These are phyloP conservation scores for Ctenomys sociabilis DNA, from an alignment of 2,113 vertebrate species.

Conservation along the genomic window DNA sequence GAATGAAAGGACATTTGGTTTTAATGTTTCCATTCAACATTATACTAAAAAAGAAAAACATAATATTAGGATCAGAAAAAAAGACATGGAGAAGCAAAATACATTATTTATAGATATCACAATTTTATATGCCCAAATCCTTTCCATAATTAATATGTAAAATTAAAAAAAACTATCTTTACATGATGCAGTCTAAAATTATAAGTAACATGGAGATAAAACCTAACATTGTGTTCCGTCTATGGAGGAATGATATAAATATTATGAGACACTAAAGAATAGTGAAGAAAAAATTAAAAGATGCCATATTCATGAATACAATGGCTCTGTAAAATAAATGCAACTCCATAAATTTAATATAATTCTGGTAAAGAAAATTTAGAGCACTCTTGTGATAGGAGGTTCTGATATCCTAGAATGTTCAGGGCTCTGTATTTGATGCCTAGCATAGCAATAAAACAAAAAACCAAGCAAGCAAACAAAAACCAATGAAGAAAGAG, in stretches of 20 bases:
- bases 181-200: background rate
- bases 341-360: slow-evolving; percentile 30
- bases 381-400: background rate
- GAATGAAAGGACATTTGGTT: background rate
- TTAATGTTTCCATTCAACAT: background rate
- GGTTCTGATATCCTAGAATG: background rate
- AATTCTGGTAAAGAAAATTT: slow-evolving; percentile 3
- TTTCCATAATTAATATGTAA: background rate
- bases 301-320: background rate
- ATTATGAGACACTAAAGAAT: background rate
- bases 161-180: background rate
- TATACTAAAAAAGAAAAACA: slow-evolving; percentile 8
- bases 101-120: background rate
- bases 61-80: background rate
- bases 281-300: slow-evolving; percentile 23
- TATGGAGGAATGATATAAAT: slow-evolving; percentile 15
- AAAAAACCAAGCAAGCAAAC: background rate
- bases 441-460: background rate
- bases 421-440: background rate
- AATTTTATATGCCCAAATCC: background rate
- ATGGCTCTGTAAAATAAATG: background rate
- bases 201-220: slow-evolving; percentile 26
- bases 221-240: background rate
- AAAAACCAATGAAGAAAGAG: background rate
- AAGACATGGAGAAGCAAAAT: background rate